Percentiles rank a stretch among this genome's conserved stretches.
These are phyloP conservation scores for Phortica magna DNA, from an alignment of 2,888 invertebrate genomes.

Conservation along the genomic window DNA sequence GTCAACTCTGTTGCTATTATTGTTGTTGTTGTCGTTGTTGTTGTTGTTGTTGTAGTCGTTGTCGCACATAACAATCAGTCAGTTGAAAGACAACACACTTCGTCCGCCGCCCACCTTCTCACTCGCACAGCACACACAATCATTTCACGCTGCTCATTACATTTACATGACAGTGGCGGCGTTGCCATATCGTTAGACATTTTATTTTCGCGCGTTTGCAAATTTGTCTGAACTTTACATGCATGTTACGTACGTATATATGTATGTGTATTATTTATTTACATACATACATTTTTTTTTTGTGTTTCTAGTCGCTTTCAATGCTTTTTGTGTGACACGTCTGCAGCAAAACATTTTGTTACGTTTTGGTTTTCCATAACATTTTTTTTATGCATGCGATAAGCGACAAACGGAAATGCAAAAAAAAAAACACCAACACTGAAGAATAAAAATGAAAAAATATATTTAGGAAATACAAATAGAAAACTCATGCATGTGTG, in stretches of 20 bases:
- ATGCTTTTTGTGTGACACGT: background rate
- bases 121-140: background rate
- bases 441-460: constrained; percentile 6
- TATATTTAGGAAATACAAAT: background rate
- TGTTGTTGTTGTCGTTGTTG: background rate
- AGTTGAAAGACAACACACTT: background rate
- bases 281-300: background rate
- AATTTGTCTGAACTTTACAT: constrained; percentile 13
- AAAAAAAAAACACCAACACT: background rate
- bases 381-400: constrained; percentile 34
- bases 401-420: constrained; percentile 17
- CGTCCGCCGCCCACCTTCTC: background rate
- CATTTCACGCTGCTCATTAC: background rate
- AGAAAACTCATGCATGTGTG: background rate
- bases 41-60: background rate
- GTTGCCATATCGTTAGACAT: constrained; percentile 1
- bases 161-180: background rate
- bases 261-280: background rate
- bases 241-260: background rate
- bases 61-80: constrained; percentile 30
- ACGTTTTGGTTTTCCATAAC: constrained; percentile 24
- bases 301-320: too few species aligned
- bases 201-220: background rate
- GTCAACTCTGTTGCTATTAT: background rate
- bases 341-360: background rate